Conservation (phyloP, 2,888 invertebrate species). For the Chymomyza fuscimana region DNA sequence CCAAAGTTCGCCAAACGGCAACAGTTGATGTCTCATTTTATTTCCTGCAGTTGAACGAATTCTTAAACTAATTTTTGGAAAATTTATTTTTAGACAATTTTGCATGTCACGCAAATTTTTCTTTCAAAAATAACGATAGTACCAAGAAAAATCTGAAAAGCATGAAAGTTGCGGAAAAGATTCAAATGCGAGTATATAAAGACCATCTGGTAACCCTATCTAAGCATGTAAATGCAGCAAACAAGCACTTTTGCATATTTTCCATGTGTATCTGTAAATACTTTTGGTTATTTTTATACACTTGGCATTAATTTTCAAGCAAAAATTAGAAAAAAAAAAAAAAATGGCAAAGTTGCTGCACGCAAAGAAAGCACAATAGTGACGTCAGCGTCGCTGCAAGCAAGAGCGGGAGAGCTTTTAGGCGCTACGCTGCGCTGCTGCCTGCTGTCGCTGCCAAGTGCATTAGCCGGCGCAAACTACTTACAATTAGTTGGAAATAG, state of each 20-base stretch:
- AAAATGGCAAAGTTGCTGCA: constrained; percentile 6
- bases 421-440: constrained; percentile 4
- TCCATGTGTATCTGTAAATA: not conserved
- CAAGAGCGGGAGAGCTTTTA: constrained; percentile 1
- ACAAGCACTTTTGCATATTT: not conserved
- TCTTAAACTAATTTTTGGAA: too few species aligned
- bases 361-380: constrained; percentile 19
- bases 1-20: too few species aligned
- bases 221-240: too few species aligned
- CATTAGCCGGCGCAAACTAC: constrained; percentile 32
- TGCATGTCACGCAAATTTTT: too few species aligned
- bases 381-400: constrained; percentile 2
- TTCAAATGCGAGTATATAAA: too few species aligned
- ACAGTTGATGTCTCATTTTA: too few species aligned
- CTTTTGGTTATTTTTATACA: constrained; percentile 54
- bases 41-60: too few species aligned
- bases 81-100: too few species aligned
- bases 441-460: constrained; percentile 41
- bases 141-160: too few species aligned
- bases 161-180: too few species aligned
- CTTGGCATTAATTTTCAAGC: constrained; percentile 61
- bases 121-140: too few species aligned
- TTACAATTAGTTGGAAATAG: not conserved
- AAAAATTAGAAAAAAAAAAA: constrained; percentile 42
- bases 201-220: too few species aligned